Evolutionary conservation across 2,113 vertebrate species (phyloP).

Genomic region (Malurus alboscapulatus): DNA sequence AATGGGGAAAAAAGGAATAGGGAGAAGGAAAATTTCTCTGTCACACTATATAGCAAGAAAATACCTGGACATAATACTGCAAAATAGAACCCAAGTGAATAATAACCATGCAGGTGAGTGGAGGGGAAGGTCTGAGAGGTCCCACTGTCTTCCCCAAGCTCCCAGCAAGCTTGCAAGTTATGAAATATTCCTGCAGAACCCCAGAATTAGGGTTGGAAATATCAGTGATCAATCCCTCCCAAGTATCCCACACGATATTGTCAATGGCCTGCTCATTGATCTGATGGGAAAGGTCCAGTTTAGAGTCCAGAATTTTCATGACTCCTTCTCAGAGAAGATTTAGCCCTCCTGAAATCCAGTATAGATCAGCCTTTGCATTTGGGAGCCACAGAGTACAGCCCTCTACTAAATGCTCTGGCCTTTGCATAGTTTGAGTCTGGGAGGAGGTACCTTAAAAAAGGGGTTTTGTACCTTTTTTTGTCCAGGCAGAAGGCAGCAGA

Average conservation of each 20-base stretch:
- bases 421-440: not conserved
- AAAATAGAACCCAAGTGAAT: not conserved
- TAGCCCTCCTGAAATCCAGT: not conserved
- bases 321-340: not conserved
- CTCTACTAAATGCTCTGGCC: not conserved
- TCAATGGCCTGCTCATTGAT: not conserved
- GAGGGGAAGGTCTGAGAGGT: not conserved
- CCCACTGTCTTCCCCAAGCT: not conserved
- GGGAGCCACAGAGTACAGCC: not conserved
- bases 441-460: not conserved
- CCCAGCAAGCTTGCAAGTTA: not conserved
- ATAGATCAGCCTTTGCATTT: not conserved
- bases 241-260: accelerated
- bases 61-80: not conserved
- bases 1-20: not conserved
- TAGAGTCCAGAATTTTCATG: not conserved
- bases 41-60: not conserved
- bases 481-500: not conserved
- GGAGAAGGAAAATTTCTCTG: not conserved
- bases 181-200: not conserved
- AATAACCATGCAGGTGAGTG: not conserved
- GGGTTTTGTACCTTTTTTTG: not conserved
- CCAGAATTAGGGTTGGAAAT: not conserved
- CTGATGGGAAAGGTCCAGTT: not conserved
- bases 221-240: not conserved